Evolutionary conservation across 2,888 invertebrate species (phyloP).

Genomic region (Caradrina clavipalpis): DNA sequence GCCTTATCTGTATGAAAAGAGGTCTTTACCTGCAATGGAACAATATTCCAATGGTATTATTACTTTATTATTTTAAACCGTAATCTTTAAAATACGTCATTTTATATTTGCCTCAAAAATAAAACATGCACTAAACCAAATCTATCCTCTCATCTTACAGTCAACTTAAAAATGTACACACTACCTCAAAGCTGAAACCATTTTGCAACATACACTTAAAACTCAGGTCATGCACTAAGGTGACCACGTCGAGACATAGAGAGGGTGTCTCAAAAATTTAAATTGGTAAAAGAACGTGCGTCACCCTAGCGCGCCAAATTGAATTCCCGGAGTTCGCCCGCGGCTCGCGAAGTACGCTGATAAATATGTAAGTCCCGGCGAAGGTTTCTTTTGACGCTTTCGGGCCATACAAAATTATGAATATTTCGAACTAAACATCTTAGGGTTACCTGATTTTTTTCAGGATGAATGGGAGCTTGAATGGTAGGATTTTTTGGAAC

Average conservation of each 20-base stretch:
- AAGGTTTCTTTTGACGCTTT: constrained; percentile 67
- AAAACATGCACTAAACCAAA: too few species aligned
- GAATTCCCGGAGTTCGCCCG: constrained; percentile 67
- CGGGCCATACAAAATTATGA: constrained; percentile 65
- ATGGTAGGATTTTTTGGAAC: neutral
- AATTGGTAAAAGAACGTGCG: constrained; percentile 67
- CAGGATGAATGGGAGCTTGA: neutral
- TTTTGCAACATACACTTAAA: constrained; percentile 37
- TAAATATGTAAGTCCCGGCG: constrained; percentile 71
- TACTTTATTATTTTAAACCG: too few species aligned
- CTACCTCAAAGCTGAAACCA: constrained; percentile 13
- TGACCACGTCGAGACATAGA: constrained; percentile 47
- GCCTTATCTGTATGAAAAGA: too few species aligned
- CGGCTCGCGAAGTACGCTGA: constrained; percentile 61
- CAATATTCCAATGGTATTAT: too few species aligned
- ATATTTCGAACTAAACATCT: constrained; percentile 57
- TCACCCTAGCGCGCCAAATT: constrained; percentile 69
- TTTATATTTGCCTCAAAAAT: too few species aligned
- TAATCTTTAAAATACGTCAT: neutral
- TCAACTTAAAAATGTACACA: constrained; percentile 10
- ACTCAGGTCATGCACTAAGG: constrained; percentile 51
- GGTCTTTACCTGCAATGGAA: too few species aligned
- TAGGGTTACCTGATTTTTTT: constrained; percentile 20
- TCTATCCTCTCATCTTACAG: neutral
- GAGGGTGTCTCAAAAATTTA: constrained; percentile 68